Percentiles rank a stretch among this genome's conserved stretches.
These are phyloP conservation scores for Eonycteris spelaea DNA, from an alignment of 2,113 vertebrate species.

Conservation along the genomic window DNA sequence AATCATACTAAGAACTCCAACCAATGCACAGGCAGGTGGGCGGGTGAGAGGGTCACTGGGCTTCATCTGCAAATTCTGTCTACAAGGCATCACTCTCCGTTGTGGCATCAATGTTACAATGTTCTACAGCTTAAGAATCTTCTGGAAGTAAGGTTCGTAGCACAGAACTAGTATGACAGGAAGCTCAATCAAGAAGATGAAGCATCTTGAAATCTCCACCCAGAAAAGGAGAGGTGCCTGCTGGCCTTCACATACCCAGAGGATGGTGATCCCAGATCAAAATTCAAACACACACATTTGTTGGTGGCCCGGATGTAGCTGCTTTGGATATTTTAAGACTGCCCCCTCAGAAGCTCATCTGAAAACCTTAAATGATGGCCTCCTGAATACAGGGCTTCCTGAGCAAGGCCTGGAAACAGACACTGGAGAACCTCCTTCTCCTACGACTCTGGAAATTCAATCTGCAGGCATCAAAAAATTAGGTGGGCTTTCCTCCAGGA, in stretches of 20 bases:
- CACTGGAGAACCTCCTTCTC: conserved; percentile 3
- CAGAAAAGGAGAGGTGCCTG: background rate
- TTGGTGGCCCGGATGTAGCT: background rate
- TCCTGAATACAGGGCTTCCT: conserved; percentile 36
- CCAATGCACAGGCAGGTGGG: background rate
- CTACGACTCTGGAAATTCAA: conserved; percentile 59
- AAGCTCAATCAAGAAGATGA: conserved; percentile 16
- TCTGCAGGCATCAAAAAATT: conserved; percentile 44
- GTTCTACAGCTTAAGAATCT: conserved; percentile 62
- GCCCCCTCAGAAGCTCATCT: background rate
- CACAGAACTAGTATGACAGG: background rate
- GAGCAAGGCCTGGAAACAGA: conserved; percentile 44
- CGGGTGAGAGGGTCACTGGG: background rate
- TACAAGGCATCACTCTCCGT: background rate
- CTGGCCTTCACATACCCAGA: background rate
- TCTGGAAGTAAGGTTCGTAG: conserved; percentile 52
- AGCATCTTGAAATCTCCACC: conserved; percentile 31
- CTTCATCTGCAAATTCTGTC: background rate
- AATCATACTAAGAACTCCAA: background rate
- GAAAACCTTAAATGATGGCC: conserved; percentile 22
- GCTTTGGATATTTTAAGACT: background rate
- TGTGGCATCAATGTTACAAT: background rate
- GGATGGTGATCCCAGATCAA: background rate
- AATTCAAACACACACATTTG: background rate
- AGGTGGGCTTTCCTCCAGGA: conserved; percentile 26